phyloP scores from a whole-genome alignment of 2,888 invertebrate genomes.

The Nomada lathburiana region DNA sequence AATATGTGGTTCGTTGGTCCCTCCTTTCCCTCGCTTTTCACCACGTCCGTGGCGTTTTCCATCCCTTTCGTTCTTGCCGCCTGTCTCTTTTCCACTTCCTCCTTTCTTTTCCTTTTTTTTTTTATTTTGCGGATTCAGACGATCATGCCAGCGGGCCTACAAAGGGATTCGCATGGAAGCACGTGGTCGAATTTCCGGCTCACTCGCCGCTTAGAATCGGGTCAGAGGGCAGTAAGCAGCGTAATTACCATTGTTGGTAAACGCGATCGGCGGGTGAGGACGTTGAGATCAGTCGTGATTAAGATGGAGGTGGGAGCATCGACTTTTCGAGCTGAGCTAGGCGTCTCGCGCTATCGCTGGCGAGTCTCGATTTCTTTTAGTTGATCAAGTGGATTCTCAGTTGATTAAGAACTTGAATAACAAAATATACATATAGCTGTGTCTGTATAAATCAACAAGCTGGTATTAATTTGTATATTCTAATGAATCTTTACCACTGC shows the following conservation, averaged over 20 bases:
- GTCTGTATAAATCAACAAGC: too few relatives aligned
- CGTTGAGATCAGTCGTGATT: not conserved
- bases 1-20: not conserved
- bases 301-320: not conserved
- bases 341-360: too few relatives aligned
- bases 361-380: too few relatives aligned
- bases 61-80: not conserved
- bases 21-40: slow-evolving; percentile 36
- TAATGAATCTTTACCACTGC: too few relatives aligned
- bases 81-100: not conserved
- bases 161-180: slow-evolving; percentile 59
- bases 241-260: slow-evolving; percentile 57
- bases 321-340: too few relatives aligned
- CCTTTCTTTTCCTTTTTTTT: not conserved
- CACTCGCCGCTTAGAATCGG: slow-evolving; percentile 59
- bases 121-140: slow-evolving; percentile 24
- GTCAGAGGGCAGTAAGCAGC: slow-evolving; percentile 53
- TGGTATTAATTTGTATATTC: too few relatives aligned
- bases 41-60: slow-evolving; percentile 31
- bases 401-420: too few relatives aligned
- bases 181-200: slow-evolving; percentile 63
- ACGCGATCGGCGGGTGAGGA: slow-evolving; percentile 9
- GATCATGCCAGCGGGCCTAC: slow-evolving; percentile 21
- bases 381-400: too few relatives aligned
- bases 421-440: too few relatives aligned